Base-by-base conservation (phyloP, 2,797 vertebrate genomes). In the Pyrocephalus nanus region DNA sequence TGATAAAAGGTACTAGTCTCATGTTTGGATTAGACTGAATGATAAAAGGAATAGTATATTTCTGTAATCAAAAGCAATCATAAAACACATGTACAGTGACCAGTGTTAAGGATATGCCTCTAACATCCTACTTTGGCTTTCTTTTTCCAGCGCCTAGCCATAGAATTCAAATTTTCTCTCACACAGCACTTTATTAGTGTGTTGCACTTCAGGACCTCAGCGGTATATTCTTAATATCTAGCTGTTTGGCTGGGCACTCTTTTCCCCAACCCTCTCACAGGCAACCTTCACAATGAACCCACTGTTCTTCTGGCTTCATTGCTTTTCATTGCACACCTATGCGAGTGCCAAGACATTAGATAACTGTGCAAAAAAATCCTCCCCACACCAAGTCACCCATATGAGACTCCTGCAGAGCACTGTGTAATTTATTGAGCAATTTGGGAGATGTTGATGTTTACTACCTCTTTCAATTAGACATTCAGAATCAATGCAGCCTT, bases 371-470 rank as follows among this genome's bases (percentile, higher is more conserved):
- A 86, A 96, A 91, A 92, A 89, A 34, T 23, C 16, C 15, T 34
- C 32, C 15, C 11, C 15, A n/a, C 38, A 5, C 5, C 54, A 66
- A 48, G 38, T 27, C 7, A 74, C 88, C 38, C n/a, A 85, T 43
- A 90, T 61, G 88, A 88, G 70, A 43, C 42, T 89, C 71, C 83
- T 88, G 58, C 83, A 57, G 88, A 88, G 91, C 53, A 15, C 73
- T 58, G 60, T 75, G 90, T 60, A 90, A 94, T 95, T 92, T 93
- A 65, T 26, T 47, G 60, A 90, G 79, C 74, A 85, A 26, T 74
- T 40, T 82, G 79, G 73, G 86, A 95, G 91, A 86, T 95, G 74
- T 87, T 95, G 88, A 51, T 97, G 72, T 96, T 96, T 96, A 95
- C 93, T 88, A 19, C 71, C 50, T 79, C 1, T 0, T 86, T 88